Evolutionary conservation across 2,888 invertebrate species (phyloP), one percentile per base, ranked within the genome.

Genomic region (Agonopterix alstromeriana): DNA sequence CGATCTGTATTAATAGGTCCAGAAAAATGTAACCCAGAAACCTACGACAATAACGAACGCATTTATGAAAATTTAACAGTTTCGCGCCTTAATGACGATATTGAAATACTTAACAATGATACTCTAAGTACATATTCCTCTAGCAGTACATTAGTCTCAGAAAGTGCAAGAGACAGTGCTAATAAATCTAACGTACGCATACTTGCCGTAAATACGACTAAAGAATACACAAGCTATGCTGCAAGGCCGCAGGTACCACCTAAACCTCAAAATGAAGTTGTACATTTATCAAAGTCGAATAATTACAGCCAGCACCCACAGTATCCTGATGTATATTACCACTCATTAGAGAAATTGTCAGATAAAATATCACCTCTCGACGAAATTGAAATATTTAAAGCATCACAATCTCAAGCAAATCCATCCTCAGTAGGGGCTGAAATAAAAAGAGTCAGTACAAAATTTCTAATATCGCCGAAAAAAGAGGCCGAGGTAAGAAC

Each of bases 401-500:
- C 78, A 17, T 73, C 78, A n/a, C 75, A 75, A 60, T 61, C 63
- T 9, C 73, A 71, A 55, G 58, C 61, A 0, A 58, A 75, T 48
- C 86, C 84, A 5, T 72, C 78, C 10, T 81, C 88, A 5, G 88
- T 88, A 8, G 83, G 88, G 10, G 88, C 88, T 11, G 85, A 88
- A 70, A 87, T 88, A 54, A 88, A 87, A 64, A 77, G 72, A 68
- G 85, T 86, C 2, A 85, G 84, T 52, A 87, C 87, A 10, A 82
- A 72, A 58, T 84, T 86, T 59, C 58, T 85, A 4, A 84, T 88
- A 56, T 87, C 87, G 2, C 88, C 88, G 4, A 88, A 86, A 64
- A 88, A 86, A 63, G 86, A 88, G 74, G 83, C 88, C 0, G 83
- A 82, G 57, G 87, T 88, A 7, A 65, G 86, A 45, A 85, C 77